Conservation (phyloP, 2,113 vertebrate genomes). For the Apteryx owenii region DNA sequence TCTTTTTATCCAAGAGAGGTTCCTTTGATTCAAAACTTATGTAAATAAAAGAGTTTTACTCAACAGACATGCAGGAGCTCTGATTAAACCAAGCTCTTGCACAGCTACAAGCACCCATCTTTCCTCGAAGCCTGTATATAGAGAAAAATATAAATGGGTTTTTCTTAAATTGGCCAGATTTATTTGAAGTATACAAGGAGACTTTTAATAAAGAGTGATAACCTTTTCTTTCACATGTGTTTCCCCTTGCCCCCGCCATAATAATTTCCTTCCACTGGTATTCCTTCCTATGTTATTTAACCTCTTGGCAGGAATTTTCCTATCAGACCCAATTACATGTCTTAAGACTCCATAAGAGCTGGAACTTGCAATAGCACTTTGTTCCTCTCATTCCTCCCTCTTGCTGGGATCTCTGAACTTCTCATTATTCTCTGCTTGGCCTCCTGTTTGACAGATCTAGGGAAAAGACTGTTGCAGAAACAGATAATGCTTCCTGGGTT, state of each 20-base stretch:
- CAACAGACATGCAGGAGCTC: background rate
- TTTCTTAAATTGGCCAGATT: background rate
- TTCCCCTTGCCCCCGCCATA: background rate
- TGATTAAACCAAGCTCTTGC: background rate
- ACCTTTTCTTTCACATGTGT: background rate
- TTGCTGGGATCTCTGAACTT: background rate
- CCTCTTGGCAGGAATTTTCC: background rate
- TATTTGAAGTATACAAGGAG: background rate
- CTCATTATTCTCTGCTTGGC: background rate
- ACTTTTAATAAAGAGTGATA: background rate
- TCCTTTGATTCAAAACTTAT: background rate
- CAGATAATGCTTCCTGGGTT: background rate
- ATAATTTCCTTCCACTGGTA: background rate
- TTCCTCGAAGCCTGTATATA: too few relatives aligned
- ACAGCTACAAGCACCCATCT: too few relatives aligned
- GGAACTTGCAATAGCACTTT: background rate
- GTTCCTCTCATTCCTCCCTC: background rate
- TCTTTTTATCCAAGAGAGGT: background rate
- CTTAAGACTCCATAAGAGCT: background rate
- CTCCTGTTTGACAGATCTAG: background rate
- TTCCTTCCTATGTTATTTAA: background rate
- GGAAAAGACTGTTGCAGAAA: background rate
- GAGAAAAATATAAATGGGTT: too few relatives aligned
- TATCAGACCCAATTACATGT: background rate
- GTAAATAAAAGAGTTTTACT: background rate